These are phyloP conservation scores for Mythimna pallens DNA, from an alignment of 2,888 invertebrate species.

Conservation along the genomic window DNA sequence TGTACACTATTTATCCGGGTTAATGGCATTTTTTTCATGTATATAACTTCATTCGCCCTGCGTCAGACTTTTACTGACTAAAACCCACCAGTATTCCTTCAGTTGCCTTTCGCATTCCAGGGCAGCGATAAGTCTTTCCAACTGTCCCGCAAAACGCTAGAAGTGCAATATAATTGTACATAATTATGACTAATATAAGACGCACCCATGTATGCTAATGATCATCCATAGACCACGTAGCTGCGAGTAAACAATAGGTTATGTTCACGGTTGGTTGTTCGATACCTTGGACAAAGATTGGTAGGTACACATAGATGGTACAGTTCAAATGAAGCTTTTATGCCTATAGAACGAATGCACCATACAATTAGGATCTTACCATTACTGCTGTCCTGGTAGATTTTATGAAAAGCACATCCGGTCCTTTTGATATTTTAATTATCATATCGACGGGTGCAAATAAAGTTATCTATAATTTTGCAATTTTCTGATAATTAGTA, in stretches of 20 bases:
- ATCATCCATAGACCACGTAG: slow-evolving; percentile 19
- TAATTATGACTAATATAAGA: slow-evolving; percentile 43
- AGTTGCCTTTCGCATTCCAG: too few species aligned
- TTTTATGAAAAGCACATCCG: not conserved
- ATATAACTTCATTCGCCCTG: too few species aligned
- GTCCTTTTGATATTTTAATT: too few species aligned
- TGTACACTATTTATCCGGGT: too few species aligned
- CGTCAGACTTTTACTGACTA: too few species aligned
- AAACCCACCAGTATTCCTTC: too few species aligned
- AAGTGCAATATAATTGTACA: not conserved
- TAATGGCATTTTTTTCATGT: too few species aligned
- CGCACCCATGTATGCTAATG: slow-evolving; percentile 50
- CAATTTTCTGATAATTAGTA: too few species aligned
- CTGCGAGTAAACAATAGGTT: slow-evolving; percentile 39
- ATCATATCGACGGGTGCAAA: too few species aligned
- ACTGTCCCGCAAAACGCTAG: not conserved
- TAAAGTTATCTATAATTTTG: too few species aligned
- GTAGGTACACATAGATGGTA: not conserved
- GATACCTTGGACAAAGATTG: slow-evolving; percentile 8
- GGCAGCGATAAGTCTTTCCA: too few species aligned
- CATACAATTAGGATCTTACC: not conserved
- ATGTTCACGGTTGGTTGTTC: slow-evolving; percentile 34
- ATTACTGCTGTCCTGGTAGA: slow-evolving; percentile 1
- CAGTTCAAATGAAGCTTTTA: not conserved
- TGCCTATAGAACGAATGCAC: not conserved